Conservation (phyloP, 2,888 invertebrate species). For the Tetheella fluctuosa region DNA sequence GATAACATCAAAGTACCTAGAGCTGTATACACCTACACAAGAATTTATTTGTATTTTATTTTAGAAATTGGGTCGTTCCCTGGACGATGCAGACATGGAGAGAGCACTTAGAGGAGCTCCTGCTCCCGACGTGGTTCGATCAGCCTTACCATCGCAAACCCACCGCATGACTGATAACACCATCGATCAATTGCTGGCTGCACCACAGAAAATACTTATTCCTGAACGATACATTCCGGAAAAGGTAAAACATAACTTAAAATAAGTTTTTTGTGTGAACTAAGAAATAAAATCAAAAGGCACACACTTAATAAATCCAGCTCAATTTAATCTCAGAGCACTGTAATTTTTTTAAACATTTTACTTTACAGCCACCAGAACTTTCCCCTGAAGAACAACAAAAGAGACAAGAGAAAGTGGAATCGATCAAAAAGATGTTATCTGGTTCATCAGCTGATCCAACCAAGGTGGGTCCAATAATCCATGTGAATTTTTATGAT, state of each 20-base stretch:
- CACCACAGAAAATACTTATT: constrained; percentile 95
- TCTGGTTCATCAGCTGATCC: constrained; percentile 86
- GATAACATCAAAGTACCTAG: too few species aligned
- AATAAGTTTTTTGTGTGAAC: too few species aligned
- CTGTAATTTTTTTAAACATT: too few species aligned
- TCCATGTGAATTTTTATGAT: constrained; percentile 7
- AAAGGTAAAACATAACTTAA: constrained; percentile 80
- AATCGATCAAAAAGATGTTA: constrained; percentile 95
- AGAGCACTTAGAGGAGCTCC: constrained; percentile 89
- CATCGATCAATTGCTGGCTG: constrained; percentile 93
- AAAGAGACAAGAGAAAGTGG: constrained; percentile 93
- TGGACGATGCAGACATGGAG: constrained; percentile 95
- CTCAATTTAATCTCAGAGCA: background rate
- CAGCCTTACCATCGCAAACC: constrained; percentile 85
- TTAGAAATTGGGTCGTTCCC: constrained; percentile 85
- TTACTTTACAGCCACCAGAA: constrained; percentile 87
- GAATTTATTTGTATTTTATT: background rate
- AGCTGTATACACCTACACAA: too few species aligned
- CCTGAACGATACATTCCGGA: constrained; percentile 97
- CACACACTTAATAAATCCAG: too few species aligned
- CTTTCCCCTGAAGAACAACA: constrained; percentile 93
- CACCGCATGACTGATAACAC: constrained; percentile 89
- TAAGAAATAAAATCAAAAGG: too few species aligned
- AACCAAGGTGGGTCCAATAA: constrained; percentile 61
- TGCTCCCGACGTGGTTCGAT: constrained; percentile 93